Conservation (phyloP, 2,113 vertebrate species). For the Apeltes quadracus region DNA sequence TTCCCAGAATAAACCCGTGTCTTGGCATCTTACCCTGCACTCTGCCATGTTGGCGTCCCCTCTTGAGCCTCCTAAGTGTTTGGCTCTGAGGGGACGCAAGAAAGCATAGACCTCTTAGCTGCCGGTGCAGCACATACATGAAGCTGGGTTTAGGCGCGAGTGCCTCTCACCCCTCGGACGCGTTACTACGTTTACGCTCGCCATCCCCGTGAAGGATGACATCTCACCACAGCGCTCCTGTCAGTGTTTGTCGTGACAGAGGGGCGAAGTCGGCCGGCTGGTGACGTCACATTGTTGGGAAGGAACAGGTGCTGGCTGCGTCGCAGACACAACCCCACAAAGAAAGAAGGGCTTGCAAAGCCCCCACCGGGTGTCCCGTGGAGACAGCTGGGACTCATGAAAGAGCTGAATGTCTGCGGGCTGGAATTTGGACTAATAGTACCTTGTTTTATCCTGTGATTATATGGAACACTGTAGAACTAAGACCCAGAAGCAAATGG, state of each 20-base stretch:
- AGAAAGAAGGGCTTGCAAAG: constrained; percentile 52
- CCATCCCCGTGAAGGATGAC: constrained; percentile 41
- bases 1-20: constrained; percentile 69
- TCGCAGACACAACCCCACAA: constrained; percentile 29
- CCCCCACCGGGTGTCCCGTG: constrained; percentile 21
- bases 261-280: not conserved
- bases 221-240: too few relatives aligned
- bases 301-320: constrained; percentile 68
- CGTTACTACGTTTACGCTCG: constrained; percentile 31
- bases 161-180: constrained; percentile 58
- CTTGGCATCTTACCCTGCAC: constrained; percentile 32
- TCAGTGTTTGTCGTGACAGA: constrained; percentile 43
- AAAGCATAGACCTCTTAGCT: constrained; percentile 12
- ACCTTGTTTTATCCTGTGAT: constrained; percentile 5
- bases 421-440: not conserved
- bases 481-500: constrained; percentile 13
- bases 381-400: constrained; percentile 38
- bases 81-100: not conserved
- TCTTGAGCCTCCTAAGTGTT: constrained; percentile 39
- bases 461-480: not conserved
- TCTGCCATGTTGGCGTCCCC: constrained; percentile 6
- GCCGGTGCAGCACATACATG: constrained; percentile 11
- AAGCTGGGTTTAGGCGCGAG: constrained; percentile 43
- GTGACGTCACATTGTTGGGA: constrained; percentile 55
- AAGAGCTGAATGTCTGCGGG: constrained; percentile 28